phyloP scores from a whole-genome alignment of 1,140 invertebrate species.

The Trichonephila clavipes region DNA sequence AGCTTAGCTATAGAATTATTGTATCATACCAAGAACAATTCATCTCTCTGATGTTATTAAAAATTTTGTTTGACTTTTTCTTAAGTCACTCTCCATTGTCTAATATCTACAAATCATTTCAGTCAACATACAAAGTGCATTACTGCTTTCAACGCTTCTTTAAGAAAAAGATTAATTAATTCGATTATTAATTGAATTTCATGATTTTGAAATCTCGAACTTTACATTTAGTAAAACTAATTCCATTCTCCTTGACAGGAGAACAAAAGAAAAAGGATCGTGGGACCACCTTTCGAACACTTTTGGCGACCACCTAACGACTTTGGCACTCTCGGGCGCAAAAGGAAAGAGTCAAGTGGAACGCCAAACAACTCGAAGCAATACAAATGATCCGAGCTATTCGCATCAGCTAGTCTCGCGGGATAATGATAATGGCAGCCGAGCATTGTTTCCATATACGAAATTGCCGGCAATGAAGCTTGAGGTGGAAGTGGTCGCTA shows the following conservation, averaged over 20 bases:
- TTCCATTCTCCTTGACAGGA: background rate
- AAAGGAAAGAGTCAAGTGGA: conserved; percentile 55
- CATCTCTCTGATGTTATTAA: too few relatives aligned
- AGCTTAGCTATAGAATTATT: too few relatives aligned
- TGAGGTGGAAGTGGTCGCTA: conserved; percentile 36
- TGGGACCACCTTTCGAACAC: background rate
- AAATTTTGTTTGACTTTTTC: too few relatives aligned
- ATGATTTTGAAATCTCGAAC: background rate
- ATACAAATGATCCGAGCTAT: conserved; percentile 64
- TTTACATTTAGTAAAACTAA: conserved; percentile 9
- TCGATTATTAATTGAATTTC: background rate
- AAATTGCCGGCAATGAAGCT: conserved; percentile 68
- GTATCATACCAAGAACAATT: too few relatives aligned
- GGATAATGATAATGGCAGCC: conserved; percentile 62
- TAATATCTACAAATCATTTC: too few relatives aligned
- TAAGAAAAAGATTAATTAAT: background rate
- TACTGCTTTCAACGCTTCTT: background rate
- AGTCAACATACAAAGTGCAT: too few relatives aligned
- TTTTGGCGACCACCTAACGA: conserved; percentile 31
- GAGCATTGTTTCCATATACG: conserved; percentile 66
- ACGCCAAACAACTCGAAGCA: conserved; percentile 64
- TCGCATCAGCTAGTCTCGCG: conserved; percentile 55
- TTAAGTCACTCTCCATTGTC: too few relatives aligned
- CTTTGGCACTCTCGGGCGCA: background rate
- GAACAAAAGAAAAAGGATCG: conserved; percentile 14